These are phyloP conservation scores for Brachyistius frenatus DNA, from an alignment of 2,113 vertebrate species.

Conservation along the genomic window DNA sequence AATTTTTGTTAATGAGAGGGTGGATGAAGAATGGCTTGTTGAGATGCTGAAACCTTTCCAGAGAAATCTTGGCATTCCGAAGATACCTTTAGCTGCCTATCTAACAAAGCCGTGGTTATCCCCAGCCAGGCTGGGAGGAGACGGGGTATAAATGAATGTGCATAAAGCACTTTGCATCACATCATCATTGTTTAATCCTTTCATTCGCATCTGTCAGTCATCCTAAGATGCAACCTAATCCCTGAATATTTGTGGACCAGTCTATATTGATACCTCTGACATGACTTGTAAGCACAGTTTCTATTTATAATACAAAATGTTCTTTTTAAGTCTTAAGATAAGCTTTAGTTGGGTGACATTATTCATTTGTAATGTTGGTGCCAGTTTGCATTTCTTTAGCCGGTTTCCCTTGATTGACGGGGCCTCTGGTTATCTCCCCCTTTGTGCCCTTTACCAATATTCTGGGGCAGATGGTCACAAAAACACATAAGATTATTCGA, in stretches of 20 bases:
- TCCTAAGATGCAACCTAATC: constrained; percentile 69
- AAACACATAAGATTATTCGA: constrained; percentile 44
- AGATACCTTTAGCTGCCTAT: constrained; percentile 51
- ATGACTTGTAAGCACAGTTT: constrained; percentile 49
- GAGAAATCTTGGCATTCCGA: constrained; percentile 39
- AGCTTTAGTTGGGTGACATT: constrained; percentile 54
- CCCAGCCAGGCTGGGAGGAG: constrained; percentile 39
- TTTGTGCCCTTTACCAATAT: constrained; percentile 55
- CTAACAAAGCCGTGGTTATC: constrained; percentile 51
- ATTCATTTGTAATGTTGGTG: constrained; percentile 51
- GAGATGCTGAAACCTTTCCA: constrained; percentile 46
- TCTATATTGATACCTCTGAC: constrained; percentile 61
- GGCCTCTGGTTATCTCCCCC: constrained; percentile 43
- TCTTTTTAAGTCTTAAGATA: constrained; percentile 55
- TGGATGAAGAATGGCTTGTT: background rate
- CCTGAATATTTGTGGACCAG: constrained; percentile 63
- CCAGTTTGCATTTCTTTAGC: constrained; percentile 58
- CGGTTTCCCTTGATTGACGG: constrained; percentile 52
- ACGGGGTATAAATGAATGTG: constrained; percentile 66
- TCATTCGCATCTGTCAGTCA: constrained; percentile 72
- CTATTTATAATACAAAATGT: constrained; percentile 59
- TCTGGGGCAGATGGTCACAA: constrained; percentile 44
- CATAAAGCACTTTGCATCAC: constrained; percentile 73
- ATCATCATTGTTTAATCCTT: constrained; percentile 73
- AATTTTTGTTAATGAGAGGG: background rate